Evolutionary conservation across 2,113 vertebrate genomes (phyloP), one percentile per base, ranked within the genome.

Genomic region (Oryzias celebensis): DNA sequence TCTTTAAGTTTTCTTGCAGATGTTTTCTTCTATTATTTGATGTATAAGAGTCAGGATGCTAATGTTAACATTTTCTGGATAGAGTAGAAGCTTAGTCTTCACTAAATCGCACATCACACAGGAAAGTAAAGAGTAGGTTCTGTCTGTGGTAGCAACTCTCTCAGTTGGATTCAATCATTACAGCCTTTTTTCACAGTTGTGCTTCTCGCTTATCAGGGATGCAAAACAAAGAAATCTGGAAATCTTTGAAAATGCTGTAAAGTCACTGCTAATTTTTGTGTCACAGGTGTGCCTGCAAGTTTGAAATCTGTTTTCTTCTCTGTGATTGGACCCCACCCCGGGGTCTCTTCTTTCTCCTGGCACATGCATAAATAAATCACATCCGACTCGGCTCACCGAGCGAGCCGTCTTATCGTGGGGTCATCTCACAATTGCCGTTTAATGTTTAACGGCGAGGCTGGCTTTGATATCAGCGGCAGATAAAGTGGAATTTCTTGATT

Each of bases 361-460:
- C 5, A 20, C 22, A 31, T 8, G 60, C 48, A 49, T n/a, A 70
- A 65, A 75, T 78, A 77, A 85, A 83, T 84, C 69, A 68, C 63
- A 7, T 58, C 44, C 31, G 61, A 59, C 67, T 71, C 16, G 3
- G 15, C 62, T 77, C 56, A 55, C 51, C 20, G 0, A 41, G 57
- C 4, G 44, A 20, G 24, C 52, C 24, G 0, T 28, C 59, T 65
- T 73, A 73, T 80, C 72, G 42, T 0, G 47, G 65, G 85, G 76
- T 83, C 80, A 83, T 85, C 82, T 82, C 58, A 53, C 75, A 85
- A 83, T 85, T 77, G 77, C 68, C 62, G 50, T 79, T 87, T 72
- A 81, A 65, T 77, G 70, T 68, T 85, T 71, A 77, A 80, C 75
- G 42, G 78, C 42, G 54, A 61, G 56, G 63, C 61, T 65, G 56